Conservation (phyloP, 2,113 vertebrate species). For the Gadus chalcogrammus region DNA sequence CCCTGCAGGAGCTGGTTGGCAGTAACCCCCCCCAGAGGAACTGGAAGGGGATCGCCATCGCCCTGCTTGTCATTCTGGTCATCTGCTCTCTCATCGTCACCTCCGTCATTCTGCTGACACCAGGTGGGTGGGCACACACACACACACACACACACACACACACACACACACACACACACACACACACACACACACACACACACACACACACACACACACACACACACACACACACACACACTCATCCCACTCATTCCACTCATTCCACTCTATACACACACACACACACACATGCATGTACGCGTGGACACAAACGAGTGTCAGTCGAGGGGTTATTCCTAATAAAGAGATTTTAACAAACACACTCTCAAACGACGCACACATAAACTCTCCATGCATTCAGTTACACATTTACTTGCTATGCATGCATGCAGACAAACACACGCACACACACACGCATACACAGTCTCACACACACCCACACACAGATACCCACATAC, state of each 20-base stretch:
- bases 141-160: neutral
- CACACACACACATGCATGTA: no score
- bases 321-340: no score
- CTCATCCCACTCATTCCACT: neutral
- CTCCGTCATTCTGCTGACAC: constrained; percentile 96
- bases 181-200: neutral
- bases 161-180: no score
- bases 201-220: no score
- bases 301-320: neutral
- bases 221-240: neutral
- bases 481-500: neutral
- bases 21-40: constrained; percentile 98
- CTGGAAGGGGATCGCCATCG: constrained; percentile 99
- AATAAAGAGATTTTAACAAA: neutral
- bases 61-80: constrained; percentile 96
- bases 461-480: constrained; percentile 38
- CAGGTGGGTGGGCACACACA: constrained; percentile 76
- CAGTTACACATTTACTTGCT: neutral
- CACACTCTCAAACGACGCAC: neutral
- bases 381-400: neutral
- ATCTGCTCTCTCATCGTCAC: constrained; percentile 99
- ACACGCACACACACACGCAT: constrained; percentile 8
- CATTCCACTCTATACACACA: neutral
- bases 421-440: no score
- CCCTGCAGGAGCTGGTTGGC: constrained; percentile 92